Evolutionary conservation across 2,797 vertebrate species (phyloP).

Genomic region (Oreochromis mossambicus): DNA sequence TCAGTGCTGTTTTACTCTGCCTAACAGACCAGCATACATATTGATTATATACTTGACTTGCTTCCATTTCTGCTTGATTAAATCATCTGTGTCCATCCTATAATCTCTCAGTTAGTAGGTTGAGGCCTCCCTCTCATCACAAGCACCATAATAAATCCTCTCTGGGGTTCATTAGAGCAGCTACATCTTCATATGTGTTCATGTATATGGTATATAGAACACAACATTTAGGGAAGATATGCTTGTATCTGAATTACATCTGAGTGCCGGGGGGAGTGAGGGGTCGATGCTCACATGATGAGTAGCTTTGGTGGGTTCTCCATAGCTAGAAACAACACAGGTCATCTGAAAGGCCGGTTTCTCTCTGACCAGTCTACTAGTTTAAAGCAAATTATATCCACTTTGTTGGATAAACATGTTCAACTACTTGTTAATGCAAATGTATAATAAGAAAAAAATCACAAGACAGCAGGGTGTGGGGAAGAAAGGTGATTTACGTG

Average conservation of each 20-base stretch:
- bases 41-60: conserved; percentile 34
- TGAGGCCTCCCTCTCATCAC: neutral
- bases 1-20: conserved; percentile 10
- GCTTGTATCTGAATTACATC: neutral
- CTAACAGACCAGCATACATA: conserved; percentile 19
- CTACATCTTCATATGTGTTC: neutral
- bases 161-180: neutral
- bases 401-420: neutral
- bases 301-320: neutral
- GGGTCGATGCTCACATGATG: neutral
- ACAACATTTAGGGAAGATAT: neutral
- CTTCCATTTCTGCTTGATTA: conserved; percentile 29
- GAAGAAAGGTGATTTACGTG: neutral
- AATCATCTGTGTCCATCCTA: neutral
- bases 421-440: neutral
- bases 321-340: neutral
- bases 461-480: neutral
- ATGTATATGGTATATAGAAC: neutral
- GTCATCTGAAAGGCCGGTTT: neutral
- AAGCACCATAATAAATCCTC: neutral
- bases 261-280: neutral
- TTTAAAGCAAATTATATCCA: neutral
- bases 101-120: neutral
- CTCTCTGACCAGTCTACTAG: neutral
- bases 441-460: neutral